Evolutionary conservation across 92 coral and sea anemone species (phyloP).

Genomic region (Nematostella vectensis): DNA sequence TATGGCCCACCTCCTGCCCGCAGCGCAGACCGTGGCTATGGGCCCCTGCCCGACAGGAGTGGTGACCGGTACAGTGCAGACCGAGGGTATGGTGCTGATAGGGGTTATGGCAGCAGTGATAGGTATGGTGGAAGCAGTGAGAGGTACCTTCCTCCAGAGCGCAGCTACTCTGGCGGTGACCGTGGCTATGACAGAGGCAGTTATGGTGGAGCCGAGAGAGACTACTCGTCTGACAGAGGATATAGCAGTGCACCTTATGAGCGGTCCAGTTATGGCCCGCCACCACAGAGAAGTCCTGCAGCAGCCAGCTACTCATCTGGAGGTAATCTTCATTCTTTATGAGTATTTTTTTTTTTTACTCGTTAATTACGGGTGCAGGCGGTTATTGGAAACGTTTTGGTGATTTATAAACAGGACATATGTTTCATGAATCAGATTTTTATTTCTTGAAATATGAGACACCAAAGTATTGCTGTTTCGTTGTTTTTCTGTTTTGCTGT

Average conservation of each 20-base stretch:
- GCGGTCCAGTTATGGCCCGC: conserved; percentile 49
- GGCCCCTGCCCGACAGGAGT: too few species aligned
- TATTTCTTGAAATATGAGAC: too few species aligned
- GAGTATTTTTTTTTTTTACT: background rate
- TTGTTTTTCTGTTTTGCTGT: too few species aligned
- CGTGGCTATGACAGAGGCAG: conserved; percentile 43
- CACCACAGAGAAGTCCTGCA: conserved; percentile 46
- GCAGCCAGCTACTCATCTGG: conserved; percentile 38
- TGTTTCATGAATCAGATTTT: too few species aligned
- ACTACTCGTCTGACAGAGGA: conserved; percentile 49
- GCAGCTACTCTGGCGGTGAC: conserved; percentile 40
- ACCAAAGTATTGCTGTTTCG: too few species aligned
- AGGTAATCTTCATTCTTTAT: conserved; percentile 18
- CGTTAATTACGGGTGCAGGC: too few species aligned
- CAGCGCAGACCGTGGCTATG: conserved; percentile 30
- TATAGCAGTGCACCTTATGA: conserved; percentile 44
- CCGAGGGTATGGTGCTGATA: conserved; percentile 34
- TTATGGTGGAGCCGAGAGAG: conserved; percentile 42
- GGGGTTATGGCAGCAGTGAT: conserved; percentile 12
- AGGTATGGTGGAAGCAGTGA: conserved; percentile 30
- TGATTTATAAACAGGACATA: too few species aligned
- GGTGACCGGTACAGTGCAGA: conserved; percentile 39
- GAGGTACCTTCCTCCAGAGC: conserved; percentile 42
- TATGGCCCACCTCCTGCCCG: conserved; percentile 69
- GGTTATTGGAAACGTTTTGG: too few species aligned